Percentiles rank a stretch among this genome's conserved stretches.
phyloP scores from a whole-genome alignment of 2,113 vertebrate species.

The Eulemur macaco region DNA sequence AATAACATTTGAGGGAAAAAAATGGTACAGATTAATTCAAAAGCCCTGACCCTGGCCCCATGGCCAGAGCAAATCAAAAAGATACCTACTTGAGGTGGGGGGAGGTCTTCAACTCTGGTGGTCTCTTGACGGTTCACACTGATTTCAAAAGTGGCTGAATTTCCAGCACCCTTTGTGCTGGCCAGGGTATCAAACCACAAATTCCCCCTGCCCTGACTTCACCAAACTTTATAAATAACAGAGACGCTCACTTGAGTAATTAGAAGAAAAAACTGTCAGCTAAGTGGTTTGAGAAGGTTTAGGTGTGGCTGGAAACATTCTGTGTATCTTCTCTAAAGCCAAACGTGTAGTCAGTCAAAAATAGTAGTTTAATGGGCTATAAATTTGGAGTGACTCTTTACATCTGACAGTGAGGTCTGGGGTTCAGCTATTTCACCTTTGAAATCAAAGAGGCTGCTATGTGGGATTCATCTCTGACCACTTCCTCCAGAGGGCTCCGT shows the following conservation, averaged over 20 bases:
- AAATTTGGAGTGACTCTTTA: constrained; percentile 65
- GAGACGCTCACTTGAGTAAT: constrained; percentile 52
- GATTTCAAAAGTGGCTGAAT: neutral
- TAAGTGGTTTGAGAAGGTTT: constrained; percentile 40
- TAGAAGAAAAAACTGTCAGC: constrained; percentile 50
- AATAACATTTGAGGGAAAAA: neutral
- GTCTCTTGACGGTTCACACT: neutral
- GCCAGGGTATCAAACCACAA: neutral
- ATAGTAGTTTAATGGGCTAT: constrained; percentile 62
- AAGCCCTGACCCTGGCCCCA: neutral
- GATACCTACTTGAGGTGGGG: neutral
- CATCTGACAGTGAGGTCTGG: constrained; percentile 33
- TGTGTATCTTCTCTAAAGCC: constrained; percentile 33
- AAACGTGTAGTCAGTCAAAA: constrained; percentile 42
- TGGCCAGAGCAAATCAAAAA: neutral
- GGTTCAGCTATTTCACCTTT: neutral
- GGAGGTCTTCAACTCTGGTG: neutral
- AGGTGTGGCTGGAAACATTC: constrained; percentile 54
- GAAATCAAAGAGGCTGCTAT: neutral
- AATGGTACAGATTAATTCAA: neutral
- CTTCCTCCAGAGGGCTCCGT: neutral
- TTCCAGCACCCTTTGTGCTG: neutral
- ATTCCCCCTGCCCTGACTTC: neutral
- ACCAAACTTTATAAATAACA: constrained; percentile 64
- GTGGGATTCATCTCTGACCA: neutral